Evolutionary conservation across 2,113 vertebrate species (phyloP).

Genomic region (Tetrao urogallus): DNA sequence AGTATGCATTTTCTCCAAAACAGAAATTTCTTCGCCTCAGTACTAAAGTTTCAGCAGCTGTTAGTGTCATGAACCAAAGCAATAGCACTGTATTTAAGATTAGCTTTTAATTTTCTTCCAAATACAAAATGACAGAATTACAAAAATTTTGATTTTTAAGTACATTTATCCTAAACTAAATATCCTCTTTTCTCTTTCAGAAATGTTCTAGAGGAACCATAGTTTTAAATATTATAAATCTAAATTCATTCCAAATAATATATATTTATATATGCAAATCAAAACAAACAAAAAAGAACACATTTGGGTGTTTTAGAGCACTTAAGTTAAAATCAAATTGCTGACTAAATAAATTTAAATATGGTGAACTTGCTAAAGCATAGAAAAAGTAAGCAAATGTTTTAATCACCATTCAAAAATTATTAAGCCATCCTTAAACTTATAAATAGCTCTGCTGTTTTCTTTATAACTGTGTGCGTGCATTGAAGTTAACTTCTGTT

Average conservation of each 20-base stretch:
- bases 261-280: too few relatives aligned
- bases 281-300: neutral
- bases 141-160: neutral
- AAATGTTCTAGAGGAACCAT: neutral
- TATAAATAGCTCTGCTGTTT: neutral
- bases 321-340: neutral
- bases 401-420: neutral
- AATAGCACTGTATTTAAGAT: slow-evolving; percentile 43
- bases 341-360: slow-evolving; percentile 7
- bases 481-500: neutral
- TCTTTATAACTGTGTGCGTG: neutral
- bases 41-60: slow-evolving; percentile 52
- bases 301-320: neutral
- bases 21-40: slow-evolving; percentile 39
- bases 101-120: slow-evolving; percentile 41
- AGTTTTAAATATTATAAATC: neutral
- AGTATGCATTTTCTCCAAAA: slow-evolving; percentile 32
- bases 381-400: neutral
- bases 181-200: neutral
- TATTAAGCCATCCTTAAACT: neutral
- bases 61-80: slow-evolving; percentile 69
- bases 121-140: slow-evolving; percentile 23
- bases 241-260: neutral
- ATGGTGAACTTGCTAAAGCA: neutral
- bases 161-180: neutral